Evolutionary conservation across 2,888 invertebrate genomes (phyloP), one percentile per base, ranked within the genome.

Genomic region (Baronia brevicornis): DNA sequence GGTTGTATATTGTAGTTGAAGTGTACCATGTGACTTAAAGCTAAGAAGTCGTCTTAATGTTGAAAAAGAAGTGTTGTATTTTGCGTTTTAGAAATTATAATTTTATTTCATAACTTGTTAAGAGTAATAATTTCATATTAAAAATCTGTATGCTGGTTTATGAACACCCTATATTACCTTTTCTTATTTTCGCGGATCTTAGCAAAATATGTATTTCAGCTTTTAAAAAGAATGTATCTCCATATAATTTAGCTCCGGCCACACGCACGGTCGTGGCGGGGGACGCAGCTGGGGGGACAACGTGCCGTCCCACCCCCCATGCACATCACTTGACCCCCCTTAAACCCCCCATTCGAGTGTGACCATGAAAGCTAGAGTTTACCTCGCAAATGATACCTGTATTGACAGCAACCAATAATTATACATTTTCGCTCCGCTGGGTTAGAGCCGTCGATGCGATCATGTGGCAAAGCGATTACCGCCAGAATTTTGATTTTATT

Each of bases 221-320:
- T n/a, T n/a, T n/a, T n/a, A 24, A 2, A 10, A 24, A 24, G n/a
- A 11, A 12, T 11, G 5, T 15, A 6, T 37, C 35, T 38, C 43
- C 41, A 20, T 37, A 42, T 29, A 24, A 22, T 28, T 17, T 15
- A 27, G 28, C 33, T 35, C 38, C 29, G 37, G 39, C 36, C 44
- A 40, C 44, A 44, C 49, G 47, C 49, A 39, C 22, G 29, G 41
- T 25, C 36, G 27, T 37, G 36, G 41, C 38, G 38, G 39, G 44
- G 29, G 33, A 18, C 40, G 27, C 39, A 25, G 43, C 33, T 33
- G 48, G 47, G 39, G 44, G 38, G 29, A 33, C 26, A 40, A 44
- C 42, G 42, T 44, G 44, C 34, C 39, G 21, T 26, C 45, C 20
- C 22, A 33, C 19, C 26, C 35, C 7, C 32, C 15, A 28, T 33